Percentiles rank a stretch among this genome's conserved stretches.
Conservation (phyloP, 2,888 invertebrate genomes). For the Neuroscelio doddi region DNA sequence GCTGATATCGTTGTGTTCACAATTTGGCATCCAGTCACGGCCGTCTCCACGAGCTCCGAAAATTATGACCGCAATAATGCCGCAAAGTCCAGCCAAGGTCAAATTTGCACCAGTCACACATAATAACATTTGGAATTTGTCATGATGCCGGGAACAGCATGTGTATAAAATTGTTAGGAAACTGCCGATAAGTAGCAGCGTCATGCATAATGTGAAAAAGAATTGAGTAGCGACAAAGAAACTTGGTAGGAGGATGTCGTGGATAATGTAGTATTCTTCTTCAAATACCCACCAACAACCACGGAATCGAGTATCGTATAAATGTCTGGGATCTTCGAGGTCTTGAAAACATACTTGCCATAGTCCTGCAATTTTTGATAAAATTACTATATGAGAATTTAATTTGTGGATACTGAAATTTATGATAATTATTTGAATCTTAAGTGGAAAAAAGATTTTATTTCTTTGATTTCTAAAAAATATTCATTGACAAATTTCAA, state of each 20-base stretch:
- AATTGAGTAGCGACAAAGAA: conserved; percentile 96
- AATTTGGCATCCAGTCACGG: conserved; percentile 95
- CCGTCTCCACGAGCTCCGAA: conserved; percentile 94
- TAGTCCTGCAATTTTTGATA: conserved; percentile 81
- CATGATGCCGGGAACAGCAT: conserved; percentile 83
- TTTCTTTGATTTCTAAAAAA: not conserved
- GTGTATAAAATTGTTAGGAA: conserved; percentile 83
- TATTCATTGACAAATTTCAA: not conserved
- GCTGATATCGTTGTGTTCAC: conserved; percentile 95
- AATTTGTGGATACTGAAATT: too few relatives aligned
- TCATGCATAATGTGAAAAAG: conserved; percentile 91
- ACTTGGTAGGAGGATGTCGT: conserved; percentile 89
- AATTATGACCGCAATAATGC: conserved; percentile 87
- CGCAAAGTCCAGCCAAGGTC: conserved; percentile 82
- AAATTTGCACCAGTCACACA: conserved; percentile 83
- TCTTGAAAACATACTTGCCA: conserved; percentile 96
- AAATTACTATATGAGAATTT: too few relatives aligned
- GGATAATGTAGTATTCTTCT: conserved; percentile 96
- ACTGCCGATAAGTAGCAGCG: conserved; percentile 83
- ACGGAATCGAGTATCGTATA: conserved; percentile 86
- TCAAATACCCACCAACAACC: conserved; percentile 99
- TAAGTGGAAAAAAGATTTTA: too few relatives aligned
- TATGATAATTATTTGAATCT: too few relatives aligned
- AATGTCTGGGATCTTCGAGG: conserved; percentile 88
- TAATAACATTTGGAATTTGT: conserved; percentile 83